A percentile compares a stretch with the other conserved stretches of the same genome.
Evolutionary conservation across 2,113 vertebrate species (phyloP).

Genomic region (Oncorhynchus tshawytscha): DNA sequence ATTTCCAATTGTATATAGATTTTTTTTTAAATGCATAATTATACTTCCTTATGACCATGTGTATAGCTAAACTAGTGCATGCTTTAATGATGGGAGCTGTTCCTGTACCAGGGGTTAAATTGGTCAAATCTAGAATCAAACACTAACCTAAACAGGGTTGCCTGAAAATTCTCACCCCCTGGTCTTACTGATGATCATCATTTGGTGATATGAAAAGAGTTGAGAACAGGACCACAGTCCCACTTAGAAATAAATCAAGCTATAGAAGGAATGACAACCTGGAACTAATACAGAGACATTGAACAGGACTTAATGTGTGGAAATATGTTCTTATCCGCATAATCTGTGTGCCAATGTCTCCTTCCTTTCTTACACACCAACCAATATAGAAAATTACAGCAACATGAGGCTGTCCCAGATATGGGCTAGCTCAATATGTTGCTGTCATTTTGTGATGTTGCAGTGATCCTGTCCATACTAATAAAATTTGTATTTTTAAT

Average conservation of each 20-base stretch:
- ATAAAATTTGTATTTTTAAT: background rate
- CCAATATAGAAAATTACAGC: constrained; percentile 39
- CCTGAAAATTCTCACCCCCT: background rate
- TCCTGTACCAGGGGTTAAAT: background rate
- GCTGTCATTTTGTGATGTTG: background rate
- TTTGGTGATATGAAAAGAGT: background rate
- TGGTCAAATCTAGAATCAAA: background rate
- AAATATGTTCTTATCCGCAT: background rate
- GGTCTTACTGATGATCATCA: background rate
- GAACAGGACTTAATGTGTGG: constrained; percentile 21
- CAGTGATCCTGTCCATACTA: background rate
- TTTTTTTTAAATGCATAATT: background rate
- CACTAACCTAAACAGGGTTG: background rate
- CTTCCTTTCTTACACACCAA: constrained; percentile 22
- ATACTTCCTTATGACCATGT: constrained; percentile 29
- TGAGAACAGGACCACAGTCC: background rate
- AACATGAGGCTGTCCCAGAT: constrained; percentile 26
- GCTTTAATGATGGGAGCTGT: background rate
- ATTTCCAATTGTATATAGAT: constrained; percentile 26
- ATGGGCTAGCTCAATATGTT: constrained; percentile 22
- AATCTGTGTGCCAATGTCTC: constrained; percentile 4
- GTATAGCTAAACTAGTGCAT: background rate
- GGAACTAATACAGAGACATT: constrained; percentile 18
- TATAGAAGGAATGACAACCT: background rate
- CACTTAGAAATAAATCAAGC: constrained; percentile 13